Evolutionary conservation across 2,113 vertebrate genomes (phyloP).

Genomic region (Antechinus stuartii): DNA sequence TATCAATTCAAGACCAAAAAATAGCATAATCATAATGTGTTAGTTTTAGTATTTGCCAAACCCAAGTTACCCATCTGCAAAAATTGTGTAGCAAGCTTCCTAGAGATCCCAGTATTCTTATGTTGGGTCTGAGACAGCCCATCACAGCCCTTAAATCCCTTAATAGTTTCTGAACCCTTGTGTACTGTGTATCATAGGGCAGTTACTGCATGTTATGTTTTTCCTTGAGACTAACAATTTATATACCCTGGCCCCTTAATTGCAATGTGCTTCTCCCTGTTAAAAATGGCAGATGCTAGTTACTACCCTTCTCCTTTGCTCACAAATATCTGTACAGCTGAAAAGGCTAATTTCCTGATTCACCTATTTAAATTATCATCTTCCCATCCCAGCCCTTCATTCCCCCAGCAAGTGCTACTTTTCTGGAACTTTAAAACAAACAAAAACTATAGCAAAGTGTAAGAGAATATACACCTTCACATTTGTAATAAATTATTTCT

Average conservation of each 20-base stretch:
- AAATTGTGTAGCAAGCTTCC: not conserved
- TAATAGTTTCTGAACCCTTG: not conserved
- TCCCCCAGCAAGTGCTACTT: not conserved
- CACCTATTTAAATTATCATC: not conserved
- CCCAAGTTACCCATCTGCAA: not conserved
- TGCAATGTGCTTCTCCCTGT: not conserved
- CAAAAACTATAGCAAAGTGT: not conserved
- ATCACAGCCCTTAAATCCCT: not conserved
- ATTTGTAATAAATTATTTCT: not conserved
- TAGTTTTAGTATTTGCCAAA: not conserved
- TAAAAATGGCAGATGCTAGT: not conserved
- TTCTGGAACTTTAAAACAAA: conserved; percentile 43
- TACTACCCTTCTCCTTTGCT: not conserved
- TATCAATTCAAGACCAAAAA: not conserved
- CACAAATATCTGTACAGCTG: not conserved
- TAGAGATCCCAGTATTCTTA: not conserved
- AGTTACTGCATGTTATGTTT: not conserved
- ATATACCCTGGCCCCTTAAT: accelerated
- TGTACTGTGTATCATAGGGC: accelerated
- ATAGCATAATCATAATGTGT: not conserved
- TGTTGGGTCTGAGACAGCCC: not conserved
- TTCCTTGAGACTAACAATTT: not conserved
- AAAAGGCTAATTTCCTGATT: not conserved
- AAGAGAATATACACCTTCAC: not conserved
- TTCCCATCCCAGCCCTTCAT: not conserved